Base-by-base conservation (phyloP, 2,888 invertebrate species). In the Venustoraphidia nigricollis region DNA sequence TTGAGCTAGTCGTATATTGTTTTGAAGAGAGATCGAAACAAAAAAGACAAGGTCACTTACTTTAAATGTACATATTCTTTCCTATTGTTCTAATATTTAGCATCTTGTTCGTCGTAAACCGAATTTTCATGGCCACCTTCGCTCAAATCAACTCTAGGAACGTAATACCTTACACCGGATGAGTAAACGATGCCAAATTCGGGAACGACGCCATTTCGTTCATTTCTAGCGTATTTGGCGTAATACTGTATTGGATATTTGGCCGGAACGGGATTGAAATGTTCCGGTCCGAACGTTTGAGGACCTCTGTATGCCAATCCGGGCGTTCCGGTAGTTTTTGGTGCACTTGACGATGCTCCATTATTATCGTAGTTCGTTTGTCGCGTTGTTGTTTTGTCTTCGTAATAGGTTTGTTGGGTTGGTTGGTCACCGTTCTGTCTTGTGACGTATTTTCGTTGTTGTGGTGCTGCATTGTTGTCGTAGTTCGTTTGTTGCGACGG, bases 111-210 rank as follows among this genome's bases (percentile, higher is more conserved):
- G 50, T 63, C 65, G 48, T 65, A 66, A 46, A 66, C 65, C 3
- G 64, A 65, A 55, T 66, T 67, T 52, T 64, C 61, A 8, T 54
- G 52, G 11, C 55, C 53, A 41, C 59, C 57, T 39, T 36, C 46
- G n/a, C 14, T 10, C 6, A 10, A 10, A 40, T 58, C 53, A 41
- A 64, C 49, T 55, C 66, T 66, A 47, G 68, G 68, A 44, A 66
- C 59, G 47, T 68, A 68, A 51, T 67, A 67, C 50, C 64, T 58
- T 10, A 67, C 59, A 11, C 68, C 68, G 3, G 64, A 57, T 3
- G 66, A 66, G 54, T 66, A 66, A 34, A 65, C 52, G 13, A 68
- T 53, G 10, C 67, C 68, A 50, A 68, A 66, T 55, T 65, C 60
- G 4, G 66, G 66, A 17, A 67, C 65, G 11, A 50, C 56, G 6